Evolutionary conservation across 2,113 vertebrate species (phyloP), one percentile per base, ranked within the genome.

Genomic region (Notothenia rossii): DNA sequence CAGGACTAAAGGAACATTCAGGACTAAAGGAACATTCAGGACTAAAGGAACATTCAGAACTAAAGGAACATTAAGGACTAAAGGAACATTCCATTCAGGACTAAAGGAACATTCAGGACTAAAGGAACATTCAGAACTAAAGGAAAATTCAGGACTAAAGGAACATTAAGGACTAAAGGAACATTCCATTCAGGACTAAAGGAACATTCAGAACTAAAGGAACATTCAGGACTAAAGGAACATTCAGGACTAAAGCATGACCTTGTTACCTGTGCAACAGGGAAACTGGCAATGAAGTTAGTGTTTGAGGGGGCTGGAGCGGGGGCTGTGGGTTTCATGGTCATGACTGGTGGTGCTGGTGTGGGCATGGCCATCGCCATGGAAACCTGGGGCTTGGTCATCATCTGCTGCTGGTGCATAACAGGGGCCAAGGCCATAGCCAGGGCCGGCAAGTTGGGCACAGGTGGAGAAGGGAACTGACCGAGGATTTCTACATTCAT

Each of bases 401-500:
- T 95, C 86, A 88, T 92, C 8, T 96, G 93, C 36, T 96, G 94
- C 92, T 94, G 94, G 84, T 94, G 94, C 88, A 97, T 93, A 1
- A 95, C 72, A 0, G 93, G 51, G 0, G 97, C 92, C 89, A 98
- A 93, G 3, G 96, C 88, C 94, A 98, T 89, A 1, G 96, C 90
- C 88, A 98, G 92, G 3, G 96, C 96, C 1, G 94, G 97, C 79
- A 99, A 86, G 43, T 95, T 97, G 84, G 98, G 98, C 49, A 99
- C 88, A 0, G 97, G 98, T n/a, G 98, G 96, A 4, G 96, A 94
- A 7, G 98, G 95, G 75, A 98, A 98, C 93, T 98, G 98, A 93
- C 91, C 96, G 75, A 99, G 92, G 80, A 97, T 95, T 10, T 99
- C 98, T 5, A 97, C 94, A 87, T 95, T 98, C 94, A 98, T 93